phyloP scores from a whole-genome alignment of 2,113 vertebrate genomes.

The Ptilorrhoa leucosticta region DNA sequence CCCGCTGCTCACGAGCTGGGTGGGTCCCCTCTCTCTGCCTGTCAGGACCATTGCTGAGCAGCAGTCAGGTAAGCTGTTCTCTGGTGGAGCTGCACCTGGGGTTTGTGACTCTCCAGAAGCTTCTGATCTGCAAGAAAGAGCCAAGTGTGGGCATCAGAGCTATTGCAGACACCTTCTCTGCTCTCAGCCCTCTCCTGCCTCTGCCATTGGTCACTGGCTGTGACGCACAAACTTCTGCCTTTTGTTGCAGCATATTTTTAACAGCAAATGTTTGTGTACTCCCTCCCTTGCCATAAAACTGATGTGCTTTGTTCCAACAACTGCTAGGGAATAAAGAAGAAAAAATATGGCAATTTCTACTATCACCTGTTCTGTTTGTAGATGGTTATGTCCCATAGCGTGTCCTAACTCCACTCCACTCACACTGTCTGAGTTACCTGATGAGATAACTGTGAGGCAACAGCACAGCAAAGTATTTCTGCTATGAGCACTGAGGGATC shows the following conservation, averaged over 20 bases:
- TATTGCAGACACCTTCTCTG: not conserved
- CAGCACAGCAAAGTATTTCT: not conserved
- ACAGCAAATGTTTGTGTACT: not conserved
- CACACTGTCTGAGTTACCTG: not conserved
- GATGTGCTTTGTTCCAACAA: not conserved
- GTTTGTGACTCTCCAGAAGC: not conserved
- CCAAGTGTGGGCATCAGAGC: accelerated
- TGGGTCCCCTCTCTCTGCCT: not conserved
- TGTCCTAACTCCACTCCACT: not conserved
- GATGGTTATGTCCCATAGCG: not conserved
- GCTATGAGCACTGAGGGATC: not conserved
- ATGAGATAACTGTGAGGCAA: not conserved
- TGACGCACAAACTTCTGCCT: not conserved
- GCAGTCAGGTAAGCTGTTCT: not conserved
- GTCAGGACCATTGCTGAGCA: not conserved
- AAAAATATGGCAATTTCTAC: not conserved
- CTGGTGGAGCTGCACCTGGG: not conserved
- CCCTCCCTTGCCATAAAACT: not conserved
- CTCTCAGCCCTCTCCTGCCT: accelerated
- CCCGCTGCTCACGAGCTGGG: accelerated
- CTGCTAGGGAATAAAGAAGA: not conserved
- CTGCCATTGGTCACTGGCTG: accelerated
- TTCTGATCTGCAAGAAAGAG: not conserved
- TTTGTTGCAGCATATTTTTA: accelerated
- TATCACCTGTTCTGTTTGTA: not conserved